These are phyloP conservation scores for Fratercula arctica DNA, from an alignment of 2,797 vertebrate genomes.

Conservation along the genomic window DNA sequence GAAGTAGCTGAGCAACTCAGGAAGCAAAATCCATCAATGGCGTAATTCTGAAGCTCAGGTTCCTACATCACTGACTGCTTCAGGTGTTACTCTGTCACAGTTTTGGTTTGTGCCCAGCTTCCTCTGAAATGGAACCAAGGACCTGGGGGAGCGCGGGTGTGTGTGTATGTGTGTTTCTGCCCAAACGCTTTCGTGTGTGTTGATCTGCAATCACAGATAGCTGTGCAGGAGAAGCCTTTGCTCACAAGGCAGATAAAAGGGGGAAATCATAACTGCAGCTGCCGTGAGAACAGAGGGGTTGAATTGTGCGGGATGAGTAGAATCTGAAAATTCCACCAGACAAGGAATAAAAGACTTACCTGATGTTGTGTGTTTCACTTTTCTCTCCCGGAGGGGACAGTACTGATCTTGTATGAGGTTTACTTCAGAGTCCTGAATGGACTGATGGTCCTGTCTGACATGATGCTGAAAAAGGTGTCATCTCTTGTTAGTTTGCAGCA, in stretches of 20 bases:
- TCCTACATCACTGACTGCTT: background rate
- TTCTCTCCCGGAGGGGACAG: accelerated
- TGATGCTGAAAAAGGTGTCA: background rate
- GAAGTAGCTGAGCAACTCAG: background rate
- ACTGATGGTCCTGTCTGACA: background rate
- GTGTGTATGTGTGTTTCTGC: background rate
- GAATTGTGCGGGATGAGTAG: background rate
- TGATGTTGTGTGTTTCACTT: background rate
- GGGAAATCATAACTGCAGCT: background rate
- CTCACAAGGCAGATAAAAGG: background rate
- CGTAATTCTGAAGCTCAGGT: background rate
- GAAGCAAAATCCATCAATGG: background rate
- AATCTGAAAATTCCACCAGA: background rate
- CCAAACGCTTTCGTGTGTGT: background rate
- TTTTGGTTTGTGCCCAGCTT: background rate
- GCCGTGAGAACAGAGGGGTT: background rate
- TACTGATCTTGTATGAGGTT: background rate
- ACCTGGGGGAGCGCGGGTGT: background rate
- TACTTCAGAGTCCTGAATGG: background rate
- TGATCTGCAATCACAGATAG: background rate
- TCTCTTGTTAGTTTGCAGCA: background rate
- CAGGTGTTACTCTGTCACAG: background rate
- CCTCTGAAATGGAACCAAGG: background rate
- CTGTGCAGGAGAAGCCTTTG: background rate
- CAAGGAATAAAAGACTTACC: background rate